A percentile compares a stretch with the other conserved stretches of the same genome.
Conservation (phyloP, 2,888 invertebrate genomes). For the Tinea pellionella region DNA sequence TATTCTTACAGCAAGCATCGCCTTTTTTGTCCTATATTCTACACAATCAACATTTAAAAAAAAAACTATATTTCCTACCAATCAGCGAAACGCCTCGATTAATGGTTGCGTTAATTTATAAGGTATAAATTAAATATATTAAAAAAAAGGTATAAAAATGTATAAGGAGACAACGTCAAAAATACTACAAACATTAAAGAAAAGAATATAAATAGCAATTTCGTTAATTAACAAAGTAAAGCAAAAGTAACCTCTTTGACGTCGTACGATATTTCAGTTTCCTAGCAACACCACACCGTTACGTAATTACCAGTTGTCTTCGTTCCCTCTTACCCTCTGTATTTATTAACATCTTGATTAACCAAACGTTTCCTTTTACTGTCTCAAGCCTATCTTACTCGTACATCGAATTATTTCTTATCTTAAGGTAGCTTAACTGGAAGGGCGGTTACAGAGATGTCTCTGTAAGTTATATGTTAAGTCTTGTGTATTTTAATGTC, state of each 20-base stretch:
- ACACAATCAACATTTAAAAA: no score
- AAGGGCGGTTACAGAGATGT: not conserved
- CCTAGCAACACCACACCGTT: not conserved
- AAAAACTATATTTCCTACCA: no score
- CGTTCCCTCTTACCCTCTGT: not conserved
- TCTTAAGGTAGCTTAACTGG: not conserved
- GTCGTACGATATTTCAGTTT: not conserved
- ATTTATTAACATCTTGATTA: constrained; percentile 53
- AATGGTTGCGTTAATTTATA: no score
- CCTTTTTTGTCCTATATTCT: no score
- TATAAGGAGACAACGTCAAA: no score
- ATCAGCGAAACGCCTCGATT: no score
- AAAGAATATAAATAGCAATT: not conserved
- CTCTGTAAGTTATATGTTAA: not conserved
- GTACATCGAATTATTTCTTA: constrained; percentile 12
- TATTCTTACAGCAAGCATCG: no score
- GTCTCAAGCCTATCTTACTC: constrained; percentile 4
- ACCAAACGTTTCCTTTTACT: constrained; percentile 13
- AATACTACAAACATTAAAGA: not conserved
- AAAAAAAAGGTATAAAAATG: no score
- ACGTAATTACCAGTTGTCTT: constrained; percentile 4
- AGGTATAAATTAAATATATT: no score
- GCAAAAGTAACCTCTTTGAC: not conserved
- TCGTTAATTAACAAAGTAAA: not conserved
- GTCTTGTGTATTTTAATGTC: no score